Percentiles rank a stretch among this genome's conserved stretches.
Conservation (phyloP, 2,113 vertebrate genomes). For the Pandion haliaetus region DNA sequence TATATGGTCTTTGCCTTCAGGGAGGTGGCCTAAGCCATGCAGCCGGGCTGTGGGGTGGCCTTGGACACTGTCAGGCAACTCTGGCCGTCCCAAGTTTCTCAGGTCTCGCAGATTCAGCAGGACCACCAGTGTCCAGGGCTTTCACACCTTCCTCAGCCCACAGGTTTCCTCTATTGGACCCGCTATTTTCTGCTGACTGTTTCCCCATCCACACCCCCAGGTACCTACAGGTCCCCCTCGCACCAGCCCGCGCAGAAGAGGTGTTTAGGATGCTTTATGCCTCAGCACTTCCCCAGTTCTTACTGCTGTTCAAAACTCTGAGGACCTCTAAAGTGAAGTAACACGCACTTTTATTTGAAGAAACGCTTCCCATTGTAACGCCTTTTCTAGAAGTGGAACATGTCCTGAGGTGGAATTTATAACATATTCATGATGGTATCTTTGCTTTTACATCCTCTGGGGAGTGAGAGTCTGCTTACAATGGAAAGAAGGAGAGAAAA, state of each 20-base stretch:
- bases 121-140: not conserved
- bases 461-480: not conserved
- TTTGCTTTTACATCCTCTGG: conserved; percentile 15
- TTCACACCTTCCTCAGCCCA: not conserved
- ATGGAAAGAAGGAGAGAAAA: not conserved
- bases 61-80: not conserved
- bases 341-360: not conserved
- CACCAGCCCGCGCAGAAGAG: not conserved
- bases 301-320: not conserved
- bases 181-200: not conserved
- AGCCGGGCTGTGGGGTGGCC: not conserved
- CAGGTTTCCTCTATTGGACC: not conserved
- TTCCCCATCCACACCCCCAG: not conserved
- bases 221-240: not conserved
- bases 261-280: not conserved
- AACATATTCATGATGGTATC: not conserved
- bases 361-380: conserved; percentile 9
- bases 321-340: not conserved
- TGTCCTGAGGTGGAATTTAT: conserved; percentile 31
- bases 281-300: not conserved
- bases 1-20: not conserved
- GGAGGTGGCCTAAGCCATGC: not conserved
- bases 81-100: not conserved
- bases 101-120: not conserved
- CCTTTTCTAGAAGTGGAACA: not conserved